These are phyloP conservation scores for Horisme vitalbata DNA, from an alignment of 2,888 invertebrate genomes.

Conservation along the genomic window DNA sequence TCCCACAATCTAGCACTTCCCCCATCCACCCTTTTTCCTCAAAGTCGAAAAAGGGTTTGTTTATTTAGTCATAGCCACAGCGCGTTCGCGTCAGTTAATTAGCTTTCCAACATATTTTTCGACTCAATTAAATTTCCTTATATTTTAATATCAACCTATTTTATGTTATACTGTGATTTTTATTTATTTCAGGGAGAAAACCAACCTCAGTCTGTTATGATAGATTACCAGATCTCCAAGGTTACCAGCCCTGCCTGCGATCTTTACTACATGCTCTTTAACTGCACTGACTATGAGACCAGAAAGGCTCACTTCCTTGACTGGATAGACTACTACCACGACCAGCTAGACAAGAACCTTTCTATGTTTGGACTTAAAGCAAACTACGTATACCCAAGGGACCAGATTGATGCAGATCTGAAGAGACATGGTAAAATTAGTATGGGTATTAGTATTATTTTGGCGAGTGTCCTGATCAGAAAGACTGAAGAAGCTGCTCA, in stretches of 20 bases:
- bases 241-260: constrained; percentile 44
- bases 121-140: too few species aligned
- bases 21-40: too few species aligned
- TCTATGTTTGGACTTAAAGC: constrained; percentile 36
- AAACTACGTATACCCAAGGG: constrained; percentile 37
- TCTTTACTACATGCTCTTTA: constrained; percentile 48
- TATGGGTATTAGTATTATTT: constrained; percentile 24
- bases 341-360: constrained; percentile 38
- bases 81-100: too few species aligned
- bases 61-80: too few species aligned
- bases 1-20: too few species aligned
- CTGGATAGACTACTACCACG: too few species aligned
- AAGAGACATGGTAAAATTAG: constrained; percentile 35
- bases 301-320: too few species aligned
- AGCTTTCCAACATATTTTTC: too few species aligned
- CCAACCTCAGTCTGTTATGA: constrained; percentile 40
- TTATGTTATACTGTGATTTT: too few species aligned
- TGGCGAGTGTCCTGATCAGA: constrained; percentile 24
- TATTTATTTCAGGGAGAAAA: constrained; percentile 42
- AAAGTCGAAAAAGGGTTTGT: too few species aligned
- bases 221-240: constrained; percentile 50
- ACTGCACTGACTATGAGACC: too few species aligned
- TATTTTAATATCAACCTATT: too few species aligned
- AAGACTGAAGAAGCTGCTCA: constrained; percentile 34
- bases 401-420: constrained; percentile 42